Evolutionary conservation across 92 coral and sea anemone genomes (phyloP).

Genomic region (Zoanthus solanderi): DNA sequence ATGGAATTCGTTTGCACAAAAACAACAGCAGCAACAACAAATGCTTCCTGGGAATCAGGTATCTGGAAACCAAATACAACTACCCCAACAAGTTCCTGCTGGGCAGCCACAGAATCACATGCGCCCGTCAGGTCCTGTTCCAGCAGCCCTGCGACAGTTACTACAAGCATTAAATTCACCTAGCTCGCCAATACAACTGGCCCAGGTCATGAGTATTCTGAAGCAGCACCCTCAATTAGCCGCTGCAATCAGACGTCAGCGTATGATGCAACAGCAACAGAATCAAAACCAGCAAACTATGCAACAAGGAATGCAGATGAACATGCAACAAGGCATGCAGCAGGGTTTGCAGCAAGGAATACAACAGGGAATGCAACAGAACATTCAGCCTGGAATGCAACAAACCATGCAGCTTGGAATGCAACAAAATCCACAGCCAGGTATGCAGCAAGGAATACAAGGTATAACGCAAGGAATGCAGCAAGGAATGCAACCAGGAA

Average conservation of each 20-base stretch:
- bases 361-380: slow-evolving; percentile 72
- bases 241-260: slow-evolving; percentile 83
- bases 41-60: slow-evolving; percentile 70
- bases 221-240: slow-evolving; percentile 91
- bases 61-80: slow-evolving; percentile 61
- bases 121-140: slow-evolving; percentile 60
- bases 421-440: slow-evolving; percentile 54
- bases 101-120: slow-evolving; percentile 64
- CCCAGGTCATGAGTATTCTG: slow-evolving; percentile 88
- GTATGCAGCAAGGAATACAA: slow-evolving; percentile 70
- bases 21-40: slow-evolving; percentile 41
- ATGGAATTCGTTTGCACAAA: slow-evolving; percentile 44
- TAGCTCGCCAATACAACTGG: slow-evolving; percentile 77
- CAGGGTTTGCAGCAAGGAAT: slow-evolving; percentile 71
- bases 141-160: slow-evolving; percentile 74
- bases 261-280: slow-evolving; percentile 73
- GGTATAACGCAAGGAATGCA: slow-evolving; percentile 60
- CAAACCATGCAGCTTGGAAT: slow-evolving; percentile 69
- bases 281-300: slow-evolving; percentile 73
- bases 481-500: slow-evolving; percentile 75
- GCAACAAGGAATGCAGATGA: slow-evolving; percentile 85
- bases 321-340: slow-evolving; percentile 74
- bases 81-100: slow-evolving; percentile 58
- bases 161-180: slow-evolving; percentile 78
- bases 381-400: slow-evolving; percentile 79